Evolutionary conservation across 2,888 invertebrate species (phyloP), one percentile per base, ranked within the genome.

Genomic region (Tachystola acroxantha): DNA sequence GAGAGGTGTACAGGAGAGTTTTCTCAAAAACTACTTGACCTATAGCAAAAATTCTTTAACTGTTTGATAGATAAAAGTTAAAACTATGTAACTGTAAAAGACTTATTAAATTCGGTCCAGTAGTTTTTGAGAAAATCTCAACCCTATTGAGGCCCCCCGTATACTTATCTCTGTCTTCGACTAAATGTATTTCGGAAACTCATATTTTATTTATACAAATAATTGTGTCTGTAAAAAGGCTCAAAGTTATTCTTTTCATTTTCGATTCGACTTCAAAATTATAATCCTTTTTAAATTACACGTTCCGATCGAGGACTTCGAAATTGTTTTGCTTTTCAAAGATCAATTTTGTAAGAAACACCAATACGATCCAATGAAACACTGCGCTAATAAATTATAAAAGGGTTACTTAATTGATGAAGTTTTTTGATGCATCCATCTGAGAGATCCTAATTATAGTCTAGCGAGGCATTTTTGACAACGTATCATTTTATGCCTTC

Each of bases 401-500:
- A 53, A 48, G 48, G 48, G 45, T 46, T 48, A 38, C 40, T 39
- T 35, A 38, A 42, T 39, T 35, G 39, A 32, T 35, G 41, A 39
- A 36, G 27, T 35, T 45, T 39, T 45, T 43, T 38, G 39, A 48
- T 40, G 42, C 48, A 47, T 48, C 47, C 46, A 52, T 52, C 54
- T 45, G 35, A 26, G 10, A 34, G 48, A 45, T 47, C 55, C 50
- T 64, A 62, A 67, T 67, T 62, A 64, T 44, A 46, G 43, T 26
- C 44, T 49, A 48, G 55, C 58, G 53, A 54, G 40, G 39, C 38
- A 40, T 45, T 48, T 46, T 48, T 53, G 62, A 61, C 59, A 66
- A 52, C 57, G 53, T 60, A 64, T 63, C 56, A 67, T 65, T 68
- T 65, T n/a, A 39, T 39, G 42, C 34, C 41, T 39, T 43, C 39